A percentile compares a stretch with the other conserved stretches of the same genome.
Conservation (phyloP, 2,888 invertebrate genomes). For the Shargacucullia verbasci region DNA sequence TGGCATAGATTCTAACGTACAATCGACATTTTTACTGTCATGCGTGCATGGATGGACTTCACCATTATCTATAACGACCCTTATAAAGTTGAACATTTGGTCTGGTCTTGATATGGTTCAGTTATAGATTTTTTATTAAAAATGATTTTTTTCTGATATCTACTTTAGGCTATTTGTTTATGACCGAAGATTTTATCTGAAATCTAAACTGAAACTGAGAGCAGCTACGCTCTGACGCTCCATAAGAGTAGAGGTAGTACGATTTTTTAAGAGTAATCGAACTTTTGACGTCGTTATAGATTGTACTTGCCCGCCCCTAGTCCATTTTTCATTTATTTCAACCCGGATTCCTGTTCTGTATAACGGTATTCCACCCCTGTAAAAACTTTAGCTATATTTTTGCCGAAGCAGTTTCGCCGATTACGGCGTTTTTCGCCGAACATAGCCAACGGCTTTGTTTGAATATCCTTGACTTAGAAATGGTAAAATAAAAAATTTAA, state of each 20-base stretch:
- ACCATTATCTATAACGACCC: too few relatives aligned
- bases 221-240: constrained; percentile 20
- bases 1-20: too few relatives aligned
- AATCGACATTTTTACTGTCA: too few relatives aligned
- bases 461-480: too few relatives aligned
- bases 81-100: too few relatives aligned
- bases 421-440: constrained; percentile 18
- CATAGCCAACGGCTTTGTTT: background rate
- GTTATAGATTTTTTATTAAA: too few relatives aligned
- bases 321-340: constrained; percentile 47
- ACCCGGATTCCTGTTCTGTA: constrained; percentile 34
- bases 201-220: constrained; percentile 12
- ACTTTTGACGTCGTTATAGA: constrained; percentile 43
- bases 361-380: constrained; percentile 37
- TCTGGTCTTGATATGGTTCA: too few relatives aligned
- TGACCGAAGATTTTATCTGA: constrained; percentile 22
- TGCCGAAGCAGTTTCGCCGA: constrained; percentile 27
- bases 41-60: too few relatives aligned
- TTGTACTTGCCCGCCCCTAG: constrained; percentile 28
- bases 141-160: background rate
- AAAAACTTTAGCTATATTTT: constrained; percentile 47
- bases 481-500: too few relatives aligned
- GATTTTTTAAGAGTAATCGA: constrained; percentile 45
- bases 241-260: constrained; percentile 29
- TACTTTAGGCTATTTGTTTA: background rate